Base-by-base conservation (phyloP, 2,797 vertebrate species). In the Luscinia megarhynchos region DNA sequence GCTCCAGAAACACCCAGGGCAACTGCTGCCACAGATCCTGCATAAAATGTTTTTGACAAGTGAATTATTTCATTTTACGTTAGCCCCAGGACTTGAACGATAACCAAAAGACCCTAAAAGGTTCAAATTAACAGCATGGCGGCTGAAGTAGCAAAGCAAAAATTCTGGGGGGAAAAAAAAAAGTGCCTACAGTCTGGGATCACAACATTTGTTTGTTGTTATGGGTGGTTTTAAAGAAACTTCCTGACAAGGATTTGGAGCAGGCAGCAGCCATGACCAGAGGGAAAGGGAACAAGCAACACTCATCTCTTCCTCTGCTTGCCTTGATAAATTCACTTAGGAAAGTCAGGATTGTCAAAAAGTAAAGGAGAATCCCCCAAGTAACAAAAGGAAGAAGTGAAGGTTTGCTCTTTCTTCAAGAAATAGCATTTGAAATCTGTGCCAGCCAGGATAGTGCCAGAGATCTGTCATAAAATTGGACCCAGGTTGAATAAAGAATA, bases 111-210 rank as follows among this genome's bases (percentile, higher is more conserved):
- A 14, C 3, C 9, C 26, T 38, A 45, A 84, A 87, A 90, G 7
- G 26, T 22, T 40, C 5, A 17, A 22, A 10, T 23, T 18, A 46
- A 26, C 11, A 90, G 15, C 30, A 15, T 1, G 10, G 45, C 81
- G 23, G 12, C 19, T 72, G 75, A 58, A 87, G 55, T 0, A 57
- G 29, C 17, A 9, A 22, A 57, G 48, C 7, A 38, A 84, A 85
- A 85, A 6, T 45, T 48, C 45, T 0, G 12, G 5, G 5, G 12
- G 5, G 5, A 8, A 15, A 68, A 76, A 66, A 48, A 18, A 34
- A 2, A 64, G 1, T 2, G 3, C 13, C 48, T 58, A 10, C 1
- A 1, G 7, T 43, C 66, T 40, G 34, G 26, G 17, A 63, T 61
- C 43, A 45, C 17, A 32, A 55, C 17, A 8, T 48, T 79, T 73